These are phyloP conservation scores for Andrena cerasifolii DNA, from an alignment of 1,140 invertebrate species.

Conservation along the genomic window DNA sequence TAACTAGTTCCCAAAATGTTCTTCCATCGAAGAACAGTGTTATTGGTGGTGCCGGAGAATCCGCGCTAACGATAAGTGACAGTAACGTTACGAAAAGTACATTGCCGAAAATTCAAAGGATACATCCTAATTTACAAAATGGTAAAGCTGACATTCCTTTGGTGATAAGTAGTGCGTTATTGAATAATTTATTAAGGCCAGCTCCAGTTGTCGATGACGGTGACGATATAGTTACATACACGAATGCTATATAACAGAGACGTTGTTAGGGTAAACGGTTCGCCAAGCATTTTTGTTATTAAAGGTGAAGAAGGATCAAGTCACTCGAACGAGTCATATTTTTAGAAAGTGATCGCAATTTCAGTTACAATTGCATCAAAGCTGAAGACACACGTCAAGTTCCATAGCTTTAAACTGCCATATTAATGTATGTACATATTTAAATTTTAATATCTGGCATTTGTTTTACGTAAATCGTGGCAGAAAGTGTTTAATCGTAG, in stretches of 20 bases:
- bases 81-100: conserved; percentile 47
- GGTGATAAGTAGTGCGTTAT: conserved; percentile 76
- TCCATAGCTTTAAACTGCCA: conserved; percentile 66
- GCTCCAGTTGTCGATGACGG: conserved; percentile 73
- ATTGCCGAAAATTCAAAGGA: conserved; percentile 72
- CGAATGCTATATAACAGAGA: conserved; percentile 77
- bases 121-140: conserved; percentile 72
- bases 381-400: conserved; percentile 19
- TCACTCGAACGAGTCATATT: background rate
- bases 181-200: conserved; percentile 77
- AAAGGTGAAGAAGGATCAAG: background rate
- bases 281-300: conserved; percentile 47
- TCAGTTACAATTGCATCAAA: conserved; percentile 6
- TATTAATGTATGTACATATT: conserved; percentile 60
- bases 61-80: conserved; percentile 34
- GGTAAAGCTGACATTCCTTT: conserved; percentile 79
- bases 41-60: conserved; percentile 25
- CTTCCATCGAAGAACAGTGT: conserved; percentile 61
- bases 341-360: background rate
- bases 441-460: conserved; percentile 46
- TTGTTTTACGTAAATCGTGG: conserved; percentile 34
- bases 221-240: conserved; percentile 74
- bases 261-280: conserved; percentile 74
- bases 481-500: conserved; percentile 42
- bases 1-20: conserved; percentile 72